Conservation (phyloP, 2,888 invertebrate genomes). For the Aleiodes testaceus region DNA sequence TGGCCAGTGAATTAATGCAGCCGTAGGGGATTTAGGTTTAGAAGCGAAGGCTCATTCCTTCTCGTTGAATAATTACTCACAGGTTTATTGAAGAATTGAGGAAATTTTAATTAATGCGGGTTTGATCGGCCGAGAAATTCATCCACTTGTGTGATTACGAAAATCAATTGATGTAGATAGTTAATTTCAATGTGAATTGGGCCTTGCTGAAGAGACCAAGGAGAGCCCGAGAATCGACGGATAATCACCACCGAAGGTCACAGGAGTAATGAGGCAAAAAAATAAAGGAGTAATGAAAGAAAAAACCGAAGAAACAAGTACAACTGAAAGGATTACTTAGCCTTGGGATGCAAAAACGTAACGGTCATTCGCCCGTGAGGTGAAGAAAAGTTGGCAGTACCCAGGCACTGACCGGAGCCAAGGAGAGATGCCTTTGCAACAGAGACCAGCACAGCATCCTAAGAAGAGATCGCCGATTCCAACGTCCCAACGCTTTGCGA, state of each 20-base stretch:
- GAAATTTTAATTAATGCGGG: no score
- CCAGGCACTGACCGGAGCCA: constrained; percentile 35
- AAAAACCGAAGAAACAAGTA: constrained; percentile 46
- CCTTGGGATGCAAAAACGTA: constrained; percentile 70
- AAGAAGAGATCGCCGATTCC: constrained; percentile 13
- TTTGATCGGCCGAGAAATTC: no score
- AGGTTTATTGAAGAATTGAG: no score
- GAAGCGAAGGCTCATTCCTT: no score
- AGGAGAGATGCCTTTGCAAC: constrained; percentile 23
- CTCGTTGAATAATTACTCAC: no score
- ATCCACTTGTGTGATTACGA: no score
- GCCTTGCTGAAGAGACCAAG: no score
- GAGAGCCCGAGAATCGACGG: no score
- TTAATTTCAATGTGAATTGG: no score
- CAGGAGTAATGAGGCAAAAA: neutral
- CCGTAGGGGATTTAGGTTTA: neutral
- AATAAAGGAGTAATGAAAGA: constrained; percentile 7
- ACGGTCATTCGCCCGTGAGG: constrained; percentile 70
- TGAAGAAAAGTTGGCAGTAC: constrained; percentile 70
- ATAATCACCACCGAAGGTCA: neutral
- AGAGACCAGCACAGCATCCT: constrained; percentile 11
- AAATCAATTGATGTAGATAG: no score
- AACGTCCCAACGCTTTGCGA: constrained; percentile 9
- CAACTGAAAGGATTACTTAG: constrained; percentile 62
- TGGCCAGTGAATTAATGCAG: constrained; percentile 45